Percentiles rank a stretch among this genome's conserved stretches.
Evolutionary conservation across 2,888 invertebrate species (phyloP).

Genomic region (Cryptocephalus moraei): DNA sequence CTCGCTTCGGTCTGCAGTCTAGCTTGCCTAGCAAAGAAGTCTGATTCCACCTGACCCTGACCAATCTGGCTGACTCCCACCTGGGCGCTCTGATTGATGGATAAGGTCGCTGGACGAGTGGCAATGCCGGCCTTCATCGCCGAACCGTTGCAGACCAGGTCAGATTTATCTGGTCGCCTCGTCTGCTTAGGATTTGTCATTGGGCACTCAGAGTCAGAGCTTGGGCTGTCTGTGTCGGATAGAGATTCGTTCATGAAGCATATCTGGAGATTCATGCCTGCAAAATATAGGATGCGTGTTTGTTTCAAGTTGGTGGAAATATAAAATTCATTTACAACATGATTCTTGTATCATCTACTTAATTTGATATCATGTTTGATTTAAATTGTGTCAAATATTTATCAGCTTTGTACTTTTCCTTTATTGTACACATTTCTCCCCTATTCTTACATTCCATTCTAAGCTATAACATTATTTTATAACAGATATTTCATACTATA

Average conservation of each 20-base stretch:
- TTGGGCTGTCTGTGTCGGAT: constrained; percentile 72
- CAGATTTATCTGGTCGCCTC: constrained; percentile 12
- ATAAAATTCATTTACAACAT: no score
- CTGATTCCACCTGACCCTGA: constrained; percentile 51
- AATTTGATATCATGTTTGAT: no score
- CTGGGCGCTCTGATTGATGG: constrained; percentile 39
- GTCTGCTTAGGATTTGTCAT: constrained; percentile 33
- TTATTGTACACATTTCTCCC: no score
- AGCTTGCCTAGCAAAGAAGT: constrained; percentile 73
- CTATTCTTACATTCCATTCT: no score
- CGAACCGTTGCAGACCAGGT: not conserved
- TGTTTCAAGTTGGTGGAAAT: no score
- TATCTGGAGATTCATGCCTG: constrained; percentile 88
- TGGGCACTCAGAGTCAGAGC: constrained; percentile 58
- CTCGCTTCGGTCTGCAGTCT: constrained; percentile 78
- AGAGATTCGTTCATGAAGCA: constrained; percentile 93
- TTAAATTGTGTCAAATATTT: no score
- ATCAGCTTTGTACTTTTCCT: no score
- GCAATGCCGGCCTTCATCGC: constrained; percentile 1
- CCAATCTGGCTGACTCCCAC: constrained; percentile 39
- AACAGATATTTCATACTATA: no score
- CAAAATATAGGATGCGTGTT: not conserved
- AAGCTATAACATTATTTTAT: no score
- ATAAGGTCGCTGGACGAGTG: constrained; percentile 31
- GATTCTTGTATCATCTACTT: no score